These are phyloP conservation scores for Tiliacea citrago DNA, from an alignment of 2,888 invertebrate genomes.

Conservation along the genomic window DNA sequence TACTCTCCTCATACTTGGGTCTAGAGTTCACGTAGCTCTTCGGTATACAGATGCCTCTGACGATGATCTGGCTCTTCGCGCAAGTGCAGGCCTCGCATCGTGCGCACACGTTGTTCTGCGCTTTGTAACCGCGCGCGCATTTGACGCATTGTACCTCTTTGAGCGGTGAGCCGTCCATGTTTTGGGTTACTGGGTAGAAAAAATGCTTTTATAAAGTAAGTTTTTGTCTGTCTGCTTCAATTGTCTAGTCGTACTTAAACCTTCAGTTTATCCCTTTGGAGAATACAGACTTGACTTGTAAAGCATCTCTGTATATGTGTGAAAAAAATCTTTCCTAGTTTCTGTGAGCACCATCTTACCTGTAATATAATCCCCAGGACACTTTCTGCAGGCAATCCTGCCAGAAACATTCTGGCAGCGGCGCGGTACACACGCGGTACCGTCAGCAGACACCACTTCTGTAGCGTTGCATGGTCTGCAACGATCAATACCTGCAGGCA, in stretches of 20 bases:
- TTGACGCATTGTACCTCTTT: conserved; percentile 86
- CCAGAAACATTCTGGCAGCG: conserved; percentile 80
- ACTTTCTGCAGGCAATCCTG: conserved; percentile 82
- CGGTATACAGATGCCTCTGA: conserved; percentile 79
- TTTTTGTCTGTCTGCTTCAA: too few species aligned
- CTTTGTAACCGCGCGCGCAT: conserved; percentile 81
- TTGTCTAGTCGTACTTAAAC: too few species aligned
- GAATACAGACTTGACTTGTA: too few species aligned
- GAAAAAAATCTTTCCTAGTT: too few species aligned
- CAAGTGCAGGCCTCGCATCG: conserved; percentile 81
- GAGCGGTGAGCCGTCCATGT: conserved; percentile 83
- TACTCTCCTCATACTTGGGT: conserved; percentile 79
- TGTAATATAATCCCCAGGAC: conserved; percentile 83
- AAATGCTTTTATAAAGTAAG: neutral
- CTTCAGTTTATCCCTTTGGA: too few species aligned
- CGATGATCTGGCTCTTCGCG: conserved; percentile 74
- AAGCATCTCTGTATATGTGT: too few species aligned
- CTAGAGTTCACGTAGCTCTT: conserved; percentile 78
- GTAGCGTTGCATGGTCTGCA: conserved; percentile 82
- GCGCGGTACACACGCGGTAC: conserved; percentile 81
- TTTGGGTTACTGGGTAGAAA: conserved; percentile 80
- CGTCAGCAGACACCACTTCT: conserved; percentile 82
- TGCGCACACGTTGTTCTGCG: conserved; percentile 76
- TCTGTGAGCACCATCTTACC: conserved; percentile 68
- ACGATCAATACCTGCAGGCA: conserved; percentile 68